phyloP scores from a whole-genome alignment of 2,888 invertebrate species.

The Dryadula phaetusa region DNA sequence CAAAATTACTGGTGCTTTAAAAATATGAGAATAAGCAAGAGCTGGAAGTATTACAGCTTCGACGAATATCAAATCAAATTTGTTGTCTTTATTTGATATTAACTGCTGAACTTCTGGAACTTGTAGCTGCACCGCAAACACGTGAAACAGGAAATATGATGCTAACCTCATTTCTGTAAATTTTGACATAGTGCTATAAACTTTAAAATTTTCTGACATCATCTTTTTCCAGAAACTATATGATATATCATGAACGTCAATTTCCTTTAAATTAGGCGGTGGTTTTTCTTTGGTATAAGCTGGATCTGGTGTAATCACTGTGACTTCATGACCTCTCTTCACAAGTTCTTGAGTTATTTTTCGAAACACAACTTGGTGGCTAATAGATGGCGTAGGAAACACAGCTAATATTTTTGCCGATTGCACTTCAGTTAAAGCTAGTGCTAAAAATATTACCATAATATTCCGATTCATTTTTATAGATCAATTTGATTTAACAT shows the following conservation, averaged over 20 bases:
- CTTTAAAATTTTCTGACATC: neutral
- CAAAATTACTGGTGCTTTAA: conserved; percentile 55
- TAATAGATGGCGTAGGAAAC: conserved; percentile 62
- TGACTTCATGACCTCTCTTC: conserved; percentile 64
- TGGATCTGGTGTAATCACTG: conserved; percentile 63
- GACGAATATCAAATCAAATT: conserved; percentile 56
- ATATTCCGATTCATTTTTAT: neutral
- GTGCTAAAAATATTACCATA: neutral
- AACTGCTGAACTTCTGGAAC: conserved; percentile 39
- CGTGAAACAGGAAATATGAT: neutral
- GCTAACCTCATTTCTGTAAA: conserved; percentile 34
- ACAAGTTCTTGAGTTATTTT: conserved; percentile 59
- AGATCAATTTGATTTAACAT: neutral
- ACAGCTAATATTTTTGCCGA: conserved; percentile 60
- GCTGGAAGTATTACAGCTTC: conserved; percentile 53
- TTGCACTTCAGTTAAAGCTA: neutral
- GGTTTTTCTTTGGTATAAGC: conserved; percentile 53
- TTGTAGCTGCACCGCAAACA: conserved; percentile 46
- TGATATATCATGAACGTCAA: conserved; percentile 58
- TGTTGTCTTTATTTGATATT: conserved; percentile 41
- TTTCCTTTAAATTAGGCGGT: conserved; percentile 58
- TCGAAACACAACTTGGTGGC: conserved; percentile 56
- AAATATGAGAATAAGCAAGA: conserved; percentile 55
- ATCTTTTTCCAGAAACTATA: conserved; percentile 50
- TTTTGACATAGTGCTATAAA: neutral